phyloP scores from a whole-genome alignment of 2,888 invertebrate species.

The Shargacucullia verbasci region DNA sequence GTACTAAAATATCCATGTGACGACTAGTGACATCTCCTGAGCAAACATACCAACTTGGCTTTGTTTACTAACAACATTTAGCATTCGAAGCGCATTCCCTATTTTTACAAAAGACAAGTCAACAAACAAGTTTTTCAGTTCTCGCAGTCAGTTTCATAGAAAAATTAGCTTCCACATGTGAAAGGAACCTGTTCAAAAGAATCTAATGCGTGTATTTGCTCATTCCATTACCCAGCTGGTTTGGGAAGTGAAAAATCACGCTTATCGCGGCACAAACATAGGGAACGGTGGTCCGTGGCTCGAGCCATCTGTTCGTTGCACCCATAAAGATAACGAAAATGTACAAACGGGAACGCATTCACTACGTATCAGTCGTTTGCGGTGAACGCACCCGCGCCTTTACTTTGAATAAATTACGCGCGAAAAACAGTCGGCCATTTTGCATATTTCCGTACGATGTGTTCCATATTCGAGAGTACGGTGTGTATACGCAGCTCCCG shows the following conservation, averaged over 20 bases:
- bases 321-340: conserved; percentile 87
- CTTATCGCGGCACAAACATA: conserved; percentile 83
- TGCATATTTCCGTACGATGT: conserved; percentile 85
- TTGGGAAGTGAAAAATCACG: conserved; percentile 88
- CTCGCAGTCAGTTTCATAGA: conserved; percentile 68
- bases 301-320: conserved; percentile 88
- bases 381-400: conserved; percentile 72
- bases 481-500: conserved; percentile 80
- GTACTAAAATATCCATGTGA: conserved; percentile 59
- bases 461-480: conserved; percentile 87
- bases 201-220: conserved; percentile 79
- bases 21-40: conserved; percentile 73
- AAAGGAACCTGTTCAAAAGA: conserved; percentile 75
- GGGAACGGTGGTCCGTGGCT: conserved; percentile 81
- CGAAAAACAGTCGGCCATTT: conserved; percentile 85
- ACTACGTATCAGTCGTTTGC: conserved; percentile 80
- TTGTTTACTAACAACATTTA: conserved; percentile 82
- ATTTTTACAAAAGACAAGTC: conserved; percentile 50
- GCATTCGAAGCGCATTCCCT: conserved; percentile 38
- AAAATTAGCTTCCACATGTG: conserved; percentile 78
- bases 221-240: conserved; percentile 83
- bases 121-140: conserved; percentile 55
- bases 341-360: conserved; percentile 82
- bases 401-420: conserved; percentile 75
- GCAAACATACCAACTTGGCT: conserved; percentile 67